Evolutionary conservation across 2,888 invertebrate species (phyloP), one percentile per base, ranked within the genome.

Genomic region (Andrena trimmerana): DNA sequence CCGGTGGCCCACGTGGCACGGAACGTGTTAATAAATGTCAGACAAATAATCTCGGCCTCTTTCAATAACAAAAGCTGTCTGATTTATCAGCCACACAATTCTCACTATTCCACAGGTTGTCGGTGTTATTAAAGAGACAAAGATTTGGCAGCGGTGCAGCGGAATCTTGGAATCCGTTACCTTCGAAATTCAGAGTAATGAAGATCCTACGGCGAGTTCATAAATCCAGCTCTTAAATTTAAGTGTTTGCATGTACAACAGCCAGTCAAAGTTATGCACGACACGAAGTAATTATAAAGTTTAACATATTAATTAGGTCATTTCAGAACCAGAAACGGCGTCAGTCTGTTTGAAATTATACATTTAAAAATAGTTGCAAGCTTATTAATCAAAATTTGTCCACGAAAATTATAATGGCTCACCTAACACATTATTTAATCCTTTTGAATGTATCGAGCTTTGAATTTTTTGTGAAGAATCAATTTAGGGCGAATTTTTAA

Each of bases 61-160:
- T 50, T 10, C 24, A 6, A 16, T 8, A 27, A 27, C 62, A 57
- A 70, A 36, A 0, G 36, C 20, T 42, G 42, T 29, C 16, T 16
- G n/a, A 68, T 60, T 70, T 50, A 74, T 65, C 48, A 36, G 50
- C 0, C 31, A 42, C 24, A 67, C 57, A 67, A 70, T 78, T 79
- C 73, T 67, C 57, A 6, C 31, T 63, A 54, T 42, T 75, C 84
- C 50, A 84, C 84, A 84, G 84, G 83, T 83, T 74, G 83, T 8
- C 36, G 75, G 60, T 73, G 70, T 83, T 59, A 83, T 78, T 84
- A 84, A 78, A 72, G 78, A 65, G 84, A 60, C 75, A 75, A 83
- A 72, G 62, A 60, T 78, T 83, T 84, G 84, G 84, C 84, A 84
- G 33, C n/a, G 83, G 20, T 33, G 54, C 78, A 75, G 16, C 63